Evolutionary conservation across 2,888 invertebrate species (phyloP), one percentile per base, ranked within the genome.

Genomic region (Leuctra nigra): DNA sequence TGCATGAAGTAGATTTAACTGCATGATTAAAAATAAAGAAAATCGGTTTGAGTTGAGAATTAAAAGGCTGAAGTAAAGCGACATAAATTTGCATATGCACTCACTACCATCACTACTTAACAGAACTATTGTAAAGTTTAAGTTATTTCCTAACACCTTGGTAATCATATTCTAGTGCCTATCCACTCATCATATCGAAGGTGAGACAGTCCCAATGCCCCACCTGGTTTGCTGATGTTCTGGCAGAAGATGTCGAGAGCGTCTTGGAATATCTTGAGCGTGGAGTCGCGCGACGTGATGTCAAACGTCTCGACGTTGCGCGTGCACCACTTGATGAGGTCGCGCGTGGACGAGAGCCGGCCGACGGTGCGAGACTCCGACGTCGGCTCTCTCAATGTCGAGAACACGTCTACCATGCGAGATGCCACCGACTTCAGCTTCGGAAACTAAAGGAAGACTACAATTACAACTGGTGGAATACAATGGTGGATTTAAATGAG

Each of bases 191-290:
- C 7, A 6, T n/a, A n/a, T 29, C 29, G 29, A 29, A 6, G 29
- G 29, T 6, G 29, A 11, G 29, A 6, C 6, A 29, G 11, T 29
- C 29, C 4, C 41, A 11, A 3, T 2, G 41, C 2, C 41, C 55
- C 59, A 73, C 74, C 68, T 61, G 66, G 64, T 61, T 70, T 80
- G 0, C 86, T 72, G 24, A 88, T 77, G 22, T 89, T 87, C 54
- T 87, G 86, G 60, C 91, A 90, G 71, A 97, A 97, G 59, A 95
- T 85, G 68, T 97, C 95, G 20, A 93, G 79, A 0, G 93, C 91
- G 71, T 96, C 91, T 74, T 92, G 88, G 44, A 92, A 82, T 1
- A 91, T 81, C 68, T 82, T 84, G 11, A 85, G 68, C 3, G 82
- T 83, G 1, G 84, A 82, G 35, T 79, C 78, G 24, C 79, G 78